Percentiles rank a stretch among this genome's conserved stretches.
Conservation (phyloP, 2,888 invertebrate species). For the Lithophane ornitopus region DNA sequence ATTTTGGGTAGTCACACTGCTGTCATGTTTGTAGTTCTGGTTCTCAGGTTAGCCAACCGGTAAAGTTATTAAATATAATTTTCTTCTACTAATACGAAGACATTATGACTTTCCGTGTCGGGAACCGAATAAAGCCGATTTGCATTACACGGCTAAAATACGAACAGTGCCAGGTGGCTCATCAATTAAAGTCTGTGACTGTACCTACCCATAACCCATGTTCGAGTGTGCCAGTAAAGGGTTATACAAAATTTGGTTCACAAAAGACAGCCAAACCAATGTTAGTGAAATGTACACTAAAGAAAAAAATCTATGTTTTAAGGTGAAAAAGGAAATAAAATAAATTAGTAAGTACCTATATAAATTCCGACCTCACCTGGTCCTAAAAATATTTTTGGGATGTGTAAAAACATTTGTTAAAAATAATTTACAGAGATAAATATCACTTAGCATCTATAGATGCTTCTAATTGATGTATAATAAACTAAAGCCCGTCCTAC, state of each 20-base stretch:
- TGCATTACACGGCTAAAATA: too few relatives aligned
- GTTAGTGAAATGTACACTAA: not conserved
- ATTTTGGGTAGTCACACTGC: too few relatives aligned
- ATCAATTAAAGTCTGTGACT: too few relatives aligned
- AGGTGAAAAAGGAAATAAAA: not conserved
- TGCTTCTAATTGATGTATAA: not conserved
- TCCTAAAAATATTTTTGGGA: not conserved
- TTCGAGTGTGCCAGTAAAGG: not conserved
- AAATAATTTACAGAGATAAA: not conserved
- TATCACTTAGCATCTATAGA: not conserved
- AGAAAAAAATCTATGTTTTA: not conserved
- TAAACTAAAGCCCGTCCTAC: not conserved
- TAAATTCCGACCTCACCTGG: not conserved
- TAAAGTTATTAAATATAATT: too few relatives aligned
- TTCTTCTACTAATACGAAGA: too few relatives aligned
- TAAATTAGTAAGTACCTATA: not conserved
- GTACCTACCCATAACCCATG: not conserved
- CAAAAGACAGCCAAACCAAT: not conserved
- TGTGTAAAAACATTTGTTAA: not conserved
- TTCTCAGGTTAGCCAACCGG: too few relatives aligned
- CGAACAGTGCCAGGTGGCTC: too few relatives aligned
- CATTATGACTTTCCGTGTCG: too few relatives aligned
- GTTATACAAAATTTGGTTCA: not conserved
- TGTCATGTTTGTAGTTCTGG: too few relatives aligned
- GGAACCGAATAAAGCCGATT: too few relatives aligned